phyloP scores from a whole-genome alignment of 2,797 vertebrate genomes.

The Nyctalus aviator region DNA sequence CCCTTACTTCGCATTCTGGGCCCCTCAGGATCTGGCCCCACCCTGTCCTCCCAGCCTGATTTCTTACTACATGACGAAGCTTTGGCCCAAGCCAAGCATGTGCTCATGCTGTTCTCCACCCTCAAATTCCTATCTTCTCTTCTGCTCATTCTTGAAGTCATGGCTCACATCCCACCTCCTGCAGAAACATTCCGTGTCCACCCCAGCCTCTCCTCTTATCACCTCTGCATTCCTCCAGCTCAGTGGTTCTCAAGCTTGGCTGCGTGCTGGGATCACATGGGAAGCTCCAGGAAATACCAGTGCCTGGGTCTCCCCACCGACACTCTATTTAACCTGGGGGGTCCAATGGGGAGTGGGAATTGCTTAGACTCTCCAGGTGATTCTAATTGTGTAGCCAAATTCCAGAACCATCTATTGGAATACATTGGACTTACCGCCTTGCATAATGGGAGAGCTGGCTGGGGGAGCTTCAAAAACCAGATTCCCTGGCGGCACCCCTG shows the following conservation, averaged over 20 bases:
- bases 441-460: neutral
- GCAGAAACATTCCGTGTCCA: slow-evolving; percentile 57
- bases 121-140: slow-evolving; percentile 44
- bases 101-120: slow-evolving; percentile 1
- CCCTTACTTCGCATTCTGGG: neutral
- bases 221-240: slow-evolving; percentile 69
- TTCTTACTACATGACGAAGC: neutral
- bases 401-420: neutral
- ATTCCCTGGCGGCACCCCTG: neutral
- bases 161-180: slow-evolving; percentile 49
- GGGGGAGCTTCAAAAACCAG: neutral
- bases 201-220: neutral
- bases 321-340: neutral
- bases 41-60: neutral
- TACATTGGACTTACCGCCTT: neutral
- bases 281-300: slow-evolving; percentile 19
- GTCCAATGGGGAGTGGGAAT: neutral
- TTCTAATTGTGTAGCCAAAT: neutral
- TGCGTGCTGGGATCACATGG: neutral
- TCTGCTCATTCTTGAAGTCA: slow-evolving; percentile 22
- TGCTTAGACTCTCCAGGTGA: neutral
- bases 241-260: slow-evolving; percentile 57
- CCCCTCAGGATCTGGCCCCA: neutral
- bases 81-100: neutral
- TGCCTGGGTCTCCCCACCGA: neutral